Evolutionary conservation across 2,888 invertebrate genomes (phyloP).

Genomic region (Deroplatys truncata): DNA sequence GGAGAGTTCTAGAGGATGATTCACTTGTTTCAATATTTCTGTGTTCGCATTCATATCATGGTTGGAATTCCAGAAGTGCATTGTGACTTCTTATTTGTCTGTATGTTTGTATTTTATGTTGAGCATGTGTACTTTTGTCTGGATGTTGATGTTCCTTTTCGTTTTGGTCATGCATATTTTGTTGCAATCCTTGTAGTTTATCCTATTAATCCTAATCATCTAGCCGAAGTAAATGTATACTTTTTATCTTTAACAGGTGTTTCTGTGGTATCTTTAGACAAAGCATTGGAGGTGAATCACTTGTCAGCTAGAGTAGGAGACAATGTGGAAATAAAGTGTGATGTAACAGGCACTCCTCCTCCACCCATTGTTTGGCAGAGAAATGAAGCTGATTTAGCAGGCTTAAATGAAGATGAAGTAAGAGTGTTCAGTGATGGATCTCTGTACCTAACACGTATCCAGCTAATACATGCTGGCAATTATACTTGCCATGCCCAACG

Average conservation of each 20-base stretch:
- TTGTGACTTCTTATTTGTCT: no score
- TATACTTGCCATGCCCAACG: slow-evolving; percentile 71
- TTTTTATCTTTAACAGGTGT: slow-evolving; percentile 50
- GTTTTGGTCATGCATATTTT: no score
- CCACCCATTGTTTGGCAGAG: slow-evolving; percentile 69
- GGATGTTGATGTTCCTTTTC: no score
- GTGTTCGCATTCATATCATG: no score
- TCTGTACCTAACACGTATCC: slow-evolving; percentile 66
- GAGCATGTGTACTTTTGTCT: no score
- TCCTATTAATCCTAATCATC: no score
- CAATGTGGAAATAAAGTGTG: slow-evolving; percentile 74
- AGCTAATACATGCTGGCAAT: slow-evolving; percentile 70
- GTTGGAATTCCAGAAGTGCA: no score
- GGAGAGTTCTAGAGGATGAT: no score
- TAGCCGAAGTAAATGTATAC: neutral
- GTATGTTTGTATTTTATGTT: no score
- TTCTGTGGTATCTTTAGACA: slow-evolving; percentile 66
- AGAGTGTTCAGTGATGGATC: slow-evolving; percentile 71
- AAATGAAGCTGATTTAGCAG: slow-evolving; percentile 59
- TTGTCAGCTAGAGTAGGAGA: slow-evolving; percentile 68
- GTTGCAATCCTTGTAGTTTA: no score
- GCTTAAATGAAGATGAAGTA: slow-evolving; percentile 56
- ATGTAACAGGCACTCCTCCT: slow-evolving; percentile 65
- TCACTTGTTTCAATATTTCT: no score
- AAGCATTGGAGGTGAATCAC: slow-evolving; percentile 65